These are phyloP conservation scores for Agonopterix heracliana DNA, from an alignment of 2,888 invertebrate genomes.

Conservation along the genomic window DNA sequence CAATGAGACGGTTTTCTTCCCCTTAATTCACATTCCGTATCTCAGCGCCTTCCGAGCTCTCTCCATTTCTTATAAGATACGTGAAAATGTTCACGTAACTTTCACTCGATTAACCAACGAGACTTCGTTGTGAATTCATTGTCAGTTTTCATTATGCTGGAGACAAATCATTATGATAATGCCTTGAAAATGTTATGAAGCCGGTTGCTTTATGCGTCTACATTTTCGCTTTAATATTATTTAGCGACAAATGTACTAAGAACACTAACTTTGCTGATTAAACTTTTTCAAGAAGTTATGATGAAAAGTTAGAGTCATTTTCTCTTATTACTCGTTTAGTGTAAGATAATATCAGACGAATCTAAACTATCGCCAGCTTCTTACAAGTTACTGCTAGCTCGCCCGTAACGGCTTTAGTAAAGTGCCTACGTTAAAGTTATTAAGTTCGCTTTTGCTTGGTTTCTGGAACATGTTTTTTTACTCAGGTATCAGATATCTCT, in stretches of 20 bases:
- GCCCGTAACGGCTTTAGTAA: too few relatives aligned
- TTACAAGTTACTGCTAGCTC: too few relatives aligned
- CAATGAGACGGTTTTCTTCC: conserved; percentile 53
- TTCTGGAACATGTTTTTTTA: too few relatives aligned
- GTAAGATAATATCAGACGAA: too few relatives aligned
- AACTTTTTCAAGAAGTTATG: too few relatives aligned
- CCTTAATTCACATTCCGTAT: conserved; percentile 63
- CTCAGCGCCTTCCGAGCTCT: conserved; percentile 49
- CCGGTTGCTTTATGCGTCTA: conserved; percentile 11
- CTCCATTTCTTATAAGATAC: conserved; percentile 56
- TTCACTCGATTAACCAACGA: conserved; percentile 64
- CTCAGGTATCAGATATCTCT: too few relatives aligned
- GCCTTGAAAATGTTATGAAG: conserved; percentile 32
- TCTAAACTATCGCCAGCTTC: too few relatives aligned
- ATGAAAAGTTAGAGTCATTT: too few relatives aligned
- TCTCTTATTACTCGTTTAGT: too few relatives aligned
- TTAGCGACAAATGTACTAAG: not conserved
- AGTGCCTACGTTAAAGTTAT: too few relatives aligned
- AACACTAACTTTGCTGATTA: not conserved
- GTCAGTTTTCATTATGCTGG: conserved; percentile 49
- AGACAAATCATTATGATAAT: conserved; percentile 42
- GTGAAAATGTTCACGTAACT: conserved; percentile 62
- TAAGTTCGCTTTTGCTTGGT: too few relatives aligned
- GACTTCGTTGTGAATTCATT: conserved; percentile 51
- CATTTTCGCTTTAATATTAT: conserved; percentile 1